A percentile compares a stretch with the other conserved stretches of the same genome.
Evolutionary conservation across 2,113 vertebrate genomes (phyloP).

Genomic region (Dasypus novemcinctus): DNA sequence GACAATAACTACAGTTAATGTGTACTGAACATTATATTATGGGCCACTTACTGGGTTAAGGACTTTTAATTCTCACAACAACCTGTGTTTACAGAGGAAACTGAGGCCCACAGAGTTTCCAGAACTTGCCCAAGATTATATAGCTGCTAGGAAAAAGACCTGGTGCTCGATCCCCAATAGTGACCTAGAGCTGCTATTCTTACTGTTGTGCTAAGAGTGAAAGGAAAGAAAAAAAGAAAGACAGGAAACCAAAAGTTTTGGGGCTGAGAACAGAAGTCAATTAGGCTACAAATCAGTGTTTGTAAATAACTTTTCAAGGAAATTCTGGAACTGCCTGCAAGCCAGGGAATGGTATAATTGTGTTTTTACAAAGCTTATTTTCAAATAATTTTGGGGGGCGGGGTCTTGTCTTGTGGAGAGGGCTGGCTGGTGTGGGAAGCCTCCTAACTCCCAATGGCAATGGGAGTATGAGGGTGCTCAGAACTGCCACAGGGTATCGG

Average conservation of each 20-base stretch:
- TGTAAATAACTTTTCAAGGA: neutral
- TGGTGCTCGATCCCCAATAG: neutral
- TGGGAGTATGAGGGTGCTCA: neutral
- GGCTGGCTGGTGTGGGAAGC: neutral
- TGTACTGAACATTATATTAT: rapidly evolving
- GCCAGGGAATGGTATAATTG: neutral
- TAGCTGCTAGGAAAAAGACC: neutral
- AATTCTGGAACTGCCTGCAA: neutral
- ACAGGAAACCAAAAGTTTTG: neutral
- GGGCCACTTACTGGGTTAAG: neutral
- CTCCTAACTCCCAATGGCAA: neutral
- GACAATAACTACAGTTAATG: neutral
- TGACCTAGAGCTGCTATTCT: neutral
- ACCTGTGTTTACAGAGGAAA: neutral
- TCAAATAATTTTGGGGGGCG: rapidly evolving
- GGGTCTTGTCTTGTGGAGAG: neutral
- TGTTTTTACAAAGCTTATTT: neutral
- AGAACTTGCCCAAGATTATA: neutral
- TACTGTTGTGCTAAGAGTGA: neutral
- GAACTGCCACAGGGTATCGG: neutral
- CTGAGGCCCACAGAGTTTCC: neutral
- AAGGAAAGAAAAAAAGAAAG: neutral
- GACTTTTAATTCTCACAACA: neutral
- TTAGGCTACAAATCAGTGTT: neutral
- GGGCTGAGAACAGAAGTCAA: neutral